Evolutionary conservation across 2,113 vertebrate genomes (phyloP), one percentile per base, ranked within the genome.

Genomic region (Diadophis punctatus): DNA sequence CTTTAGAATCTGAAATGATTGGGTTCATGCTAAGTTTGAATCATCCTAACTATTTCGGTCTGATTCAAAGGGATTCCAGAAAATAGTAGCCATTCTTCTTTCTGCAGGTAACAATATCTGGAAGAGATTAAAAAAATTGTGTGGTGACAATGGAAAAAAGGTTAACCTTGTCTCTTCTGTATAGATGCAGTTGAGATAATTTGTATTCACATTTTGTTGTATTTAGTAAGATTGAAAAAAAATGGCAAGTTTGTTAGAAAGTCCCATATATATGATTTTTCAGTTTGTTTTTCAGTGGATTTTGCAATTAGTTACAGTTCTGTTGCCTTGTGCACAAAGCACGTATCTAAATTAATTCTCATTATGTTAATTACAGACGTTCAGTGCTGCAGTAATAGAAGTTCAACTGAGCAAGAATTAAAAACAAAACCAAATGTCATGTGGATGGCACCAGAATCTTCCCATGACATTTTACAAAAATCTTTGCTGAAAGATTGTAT

Each of bases 371-470:
- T 92, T 93, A 22, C 60, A 52, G 74, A 74, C 85, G 43, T 90
- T 87, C 27, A 94, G 88, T 95, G 93, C 92, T 93, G 86, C 30
- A 95, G 91, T 86, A 48, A 8, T 86, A 91, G 56, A 95, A 90
- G 52, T 96, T 96, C 55, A 91, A 93, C 91, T 85, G 87, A 91
- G 68, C 53, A 95, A 5, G 91, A 95, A 90, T 91, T 92, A 39
- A 86, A 80, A 80, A 80, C 46, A 86, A 55, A 53, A 94, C 93
- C 94, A 97, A 96, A 96, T 96, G 96, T 88, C 88, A 52, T 68
- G 92, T 91, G 96, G 92, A 91, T 96, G 96, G 93, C 92, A 95
- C 97, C 85, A 96, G 94, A 93, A 96, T 95, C 95, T 95, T 95
- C 90, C 88, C 92, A 92, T 92, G 58, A 90, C 88, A 89, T 92